Evolutionary conservation across 1,140 invertebrate species (phyloP), one percentile per base, ranked within the genome.

Genomic region (Rhagoletis pomonella): DNA sequence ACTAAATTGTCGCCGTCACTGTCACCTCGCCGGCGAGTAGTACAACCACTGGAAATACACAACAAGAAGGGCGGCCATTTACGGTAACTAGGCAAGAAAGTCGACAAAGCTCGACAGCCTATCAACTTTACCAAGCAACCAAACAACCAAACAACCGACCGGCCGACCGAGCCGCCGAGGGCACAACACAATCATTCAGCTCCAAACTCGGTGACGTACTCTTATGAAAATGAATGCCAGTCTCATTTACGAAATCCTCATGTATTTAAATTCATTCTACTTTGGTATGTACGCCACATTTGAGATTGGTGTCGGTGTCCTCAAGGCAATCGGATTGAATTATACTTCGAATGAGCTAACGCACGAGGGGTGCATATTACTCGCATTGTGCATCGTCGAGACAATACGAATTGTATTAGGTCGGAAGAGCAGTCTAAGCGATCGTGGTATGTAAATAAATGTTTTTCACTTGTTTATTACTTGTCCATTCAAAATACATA

Each of bases 361-460:
- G 39, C 95, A 96, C 59, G 97, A 98, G 93, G 95, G 97, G 69
- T 95, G 96, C 44, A 94, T 98, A 86, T 94, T 98, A 77, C 93
- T 97, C 86, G 95, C 96, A 64, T 93, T 98, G 5, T 96, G 96
- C 90, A 93, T 95, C 4, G 95, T 97, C 6, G 97, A 98, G 94
- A 94, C 95, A 73, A 94, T 97, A 85, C 94, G 98, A 89, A 96
- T 97, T 89, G 95, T 96, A 93, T 92, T 97, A 89, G 97, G 97
- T 19, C 94, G 96, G 90, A 96, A 96, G 93, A 97, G 97, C 89
- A 98, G 98, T 93, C 93, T 98, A 89, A 97, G 97, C 44, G 97
- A 98, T 93, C 95, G 96, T 92, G 95, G 95, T 96, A 94, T 94
- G 95, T 87, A 88, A 42, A 14, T 65, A 50, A 87, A 77, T 87